Percentiles rank a stretch among this genome's conserved stretches.
Conservation (phyloP, 1,140 invertebrate species). For the Oncopeltus fasciatus region DNA sequence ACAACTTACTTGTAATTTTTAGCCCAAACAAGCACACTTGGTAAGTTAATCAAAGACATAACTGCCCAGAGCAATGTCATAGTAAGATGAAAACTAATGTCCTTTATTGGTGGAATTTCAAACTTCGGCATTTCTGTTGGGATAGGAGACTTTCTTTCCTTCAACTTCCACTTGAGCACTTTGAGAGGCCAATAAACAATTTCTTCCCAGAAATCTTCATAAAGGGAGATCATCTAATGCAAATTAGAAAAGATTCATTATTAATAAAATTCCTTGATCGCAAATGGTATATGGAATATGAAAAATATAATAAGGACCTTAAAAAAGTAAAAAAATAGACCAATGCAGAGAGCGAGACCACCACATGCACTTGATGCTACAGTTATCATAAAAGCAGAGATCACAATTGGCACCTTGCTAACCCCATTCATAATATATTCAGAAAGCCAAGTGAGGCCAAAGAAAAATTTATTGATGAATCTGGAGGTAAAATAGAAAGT, state of each 20-base stretch:
- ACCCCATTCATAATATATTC: conserved; percentile 38
- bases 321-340: conserved; percentile 39
- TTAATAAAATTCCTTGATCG: background rate
- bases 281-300: background rate
- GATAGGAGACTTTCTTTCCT: background rate
- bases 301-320: conserved; percentile 30
- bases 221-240: conserved; percentile 9
- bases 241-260: background rate
- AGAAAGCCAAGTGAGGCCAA: conserved; percentile 35
- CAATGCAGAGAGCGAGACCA: conserved; percentile 35
- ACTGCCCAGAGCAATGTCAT: conserved; percentile 31
- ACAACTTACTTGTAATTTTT: conserved; percentile 33
- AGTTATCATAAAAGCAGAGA: conserved; percentile 32
- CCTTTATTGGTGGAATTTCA: conserved; percentile 14
- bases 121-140: conserved; percentile 4
- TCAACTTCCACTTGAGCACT: conserved; percentile 11
- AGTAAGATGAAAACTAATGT: conserved; percentile 28
- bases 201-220: conserved; percentile 21
- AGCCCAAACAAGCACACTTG: conserved; percentile 34
- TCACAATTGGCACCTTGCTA: conserved; percentile 36
- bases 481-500: conserved; percentile 29
- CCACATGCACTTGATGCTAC: conserved; percentile 38
- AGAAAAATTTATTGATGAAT: conserved; percentile 35
- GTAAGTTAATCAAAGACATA: conserved; percentile 30
- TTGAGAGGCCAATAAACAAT: conserved; percentile 18